A percentile compares a stretch with the other conserved stretches of the same genome.
Conservation (phyloP, 2,888 invertebrate genomes). For the Lasioglossum malachurum region DNA sequence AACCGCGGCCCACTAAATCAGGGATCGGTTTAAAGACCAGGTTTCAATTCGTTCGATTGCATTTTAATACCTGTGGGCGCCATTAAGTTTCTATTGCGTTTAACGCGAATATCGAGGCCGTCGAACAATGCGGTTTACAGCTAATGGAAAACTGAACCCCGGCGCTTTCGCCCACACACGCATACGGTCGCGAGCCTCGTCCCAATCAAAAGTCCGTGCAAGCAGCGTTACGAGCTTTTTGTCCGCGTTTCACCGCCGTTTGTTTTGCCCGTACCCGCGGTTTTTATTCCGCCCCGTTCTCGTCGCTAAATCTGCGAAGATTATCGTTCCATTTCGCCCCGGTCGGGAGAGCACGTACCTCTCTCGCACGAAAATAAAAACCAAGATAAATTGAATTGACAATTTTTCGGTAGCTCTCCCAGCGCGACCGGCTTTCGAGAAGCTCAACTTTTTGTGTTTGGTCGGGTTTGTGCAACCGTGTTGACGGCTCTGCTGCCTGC, state of each 20-base stretch:
- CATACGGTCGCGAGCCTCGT: constrained; percentile 4
- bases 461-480: background rate
- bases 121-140: constrained; percentile 51
- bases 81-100: constrained; percentile 55
- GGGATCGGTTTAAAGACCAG: constrained; percentile 19
- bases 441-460: background rate
- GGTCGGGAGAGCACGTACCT: background rate
- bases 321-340: constrained; percentile 44
- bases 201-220: constrained; percentile 37
- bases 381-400: constrained; percentile 24
- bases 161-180: background rate
- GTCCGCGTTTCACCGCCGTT: constrained; percentile 30
- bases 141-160: constrained; percentile 54
- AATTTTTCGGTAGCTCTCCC: background rate
- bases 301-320: constrained; percentile 39
- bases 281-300: constrained; percentile 19
- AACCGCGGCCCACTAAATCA: constrained; percentile 22
- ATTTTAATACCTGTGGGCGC: constrained; percentile 48
- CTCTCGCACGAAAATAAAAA: background rate
- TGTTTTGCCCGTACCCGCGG: constrained; percentile 33
- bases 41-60: constrained; percentile 50
- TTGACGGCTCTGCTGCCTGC: background rate
- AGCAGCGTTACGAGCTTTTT: constrained; percentile 35
- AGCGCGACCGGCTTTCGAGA: background rate
- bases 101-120: constrained; percentile 24